Percentiles rank a stretch among this genome's conserved stretches.
phyloP scores from a whole-genome alignment of 1,140 invertebrate genomes.

The Drosophila teissieri region DNA sequence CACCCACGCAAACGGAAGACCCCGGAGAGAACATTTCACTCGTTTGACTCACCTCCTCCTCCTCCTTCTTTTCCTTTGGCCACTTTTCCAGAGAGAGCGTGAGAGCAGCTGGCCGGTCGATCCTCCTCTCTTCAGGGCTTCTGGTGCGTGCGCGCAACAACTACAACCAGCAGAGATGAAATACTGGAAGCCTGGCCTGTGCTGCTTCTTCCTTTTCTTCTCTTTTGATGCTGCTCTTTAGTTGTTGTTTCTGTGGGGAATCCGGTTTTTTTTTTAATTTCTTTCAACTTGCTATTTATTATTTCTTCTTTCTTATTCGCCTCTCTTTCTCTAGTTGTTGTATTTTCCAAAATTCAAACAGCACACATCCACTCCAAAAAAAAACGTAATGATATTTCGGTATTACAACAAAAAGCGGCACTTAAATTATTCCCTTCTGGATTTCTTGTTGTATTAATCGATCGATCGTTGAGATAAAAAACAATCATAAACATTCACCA shows the following conservation, averaged over 20 bases:
- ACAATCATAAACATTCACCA: conserved; percentile 1
- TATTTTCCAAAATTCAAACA: conserved; percentile 28
- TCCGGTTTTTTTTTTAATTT: conserved; percentile 73
- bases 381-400: conserved; percentile 24
- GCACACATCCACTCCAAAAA: conserved; percentile 41
- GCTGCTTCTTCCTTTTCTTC: conserved; percentile 5
- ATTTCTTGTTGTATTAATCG: conserved; percentile 8
- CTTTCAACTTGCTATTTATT: conserved; percentile 70
- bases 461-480: conserved; percentile 28
- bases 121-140: conserved; percentile 21
- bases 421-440: conserved; percentile 15
- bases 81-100: neutral
- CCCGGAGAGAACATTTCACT: conserved; percentile 19
- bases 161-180: conserved; percentile 12
- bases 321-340: conserved; percentile 19
- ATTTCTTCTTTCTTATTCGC: conserved; percentile 47
- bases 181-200: conserved; percentile 13
- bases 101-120: conserved; percentile 47
- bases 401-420: conserved; percentile 9
- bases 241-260: conserved; percentile 52
- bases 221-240: conserved; percentile 34
- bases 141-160: conserved; percentile 42
- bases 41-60: neutral
- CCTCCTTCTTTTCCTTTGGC: conserved; percentile 1
- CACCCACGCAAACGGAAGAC: neutral